phyloP scores from a whole-genome alignment of 2,888 invertebrate genomes.

The Matsumyia berberina region DNA sequence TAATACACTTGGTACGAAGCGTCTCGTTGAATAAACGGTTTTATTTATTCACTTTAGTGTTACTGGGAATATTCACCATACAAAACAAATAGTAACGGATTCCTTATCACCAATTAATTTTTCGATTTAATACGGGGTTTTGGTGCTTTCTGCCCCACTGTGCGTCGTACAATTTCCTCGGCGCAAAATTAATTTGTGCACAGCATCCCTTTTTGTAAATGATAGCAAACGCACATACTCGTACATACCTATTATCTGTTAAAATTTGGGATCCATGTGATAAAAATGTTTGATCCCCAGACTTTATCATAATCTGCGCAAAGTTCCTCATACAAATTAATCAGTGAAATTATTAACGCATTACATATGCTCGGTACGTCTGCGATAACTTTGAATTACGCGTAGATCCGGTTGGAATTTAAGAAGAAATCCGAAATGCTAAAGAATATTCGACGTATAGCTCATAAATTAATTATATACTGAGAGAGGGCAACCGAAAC shows the following conservation, averaged over 20 bases:
- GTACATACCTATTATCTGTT: slow-evolving; percentile 39
- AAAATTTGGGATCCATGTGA: slow-evolving; percentile 13
- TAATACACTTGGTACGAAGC: no score
- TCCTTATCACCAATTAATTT: no score
- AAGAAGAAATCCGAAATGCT: slow-evolving; percentile 50
- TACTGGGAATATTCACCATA: no score
- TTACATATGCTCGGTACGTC: slow-evolving; percentile 49
- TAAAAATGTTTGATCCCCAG: background rate
- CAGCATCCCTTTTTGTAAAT: slow-evolving; percentile 11
- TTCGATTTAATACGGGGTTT: no score
- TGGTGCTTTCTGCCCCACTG: no score
- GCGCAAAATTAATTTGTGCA: no score
- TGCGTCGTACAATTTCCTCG: no score
- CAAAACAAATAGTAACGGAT: no score
- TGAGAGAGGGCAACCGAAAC: background rate
- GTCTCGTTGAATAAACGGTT: no score
- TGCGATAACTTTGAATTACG: slow-evolving; percentile 29
- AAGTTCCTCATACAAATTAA: slow-evolving; percentile 30
- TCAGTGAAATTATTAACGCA: slow-evolving; percentile 46
- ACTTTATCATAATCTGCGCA: background rate
- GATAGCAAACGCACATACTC: slow-evolving; percentile 37
- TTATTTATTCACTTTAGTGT: no score
- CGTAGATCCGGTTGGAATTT: slow-evolving; percentile 7
- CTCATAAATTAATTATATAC: slow-evolving; percentile 60
- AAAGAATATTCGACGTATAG: slow-evolving; percentile 54